phyloP scores from a whole-genome alignment of 2,113 vertebrate genomes.

The Malurus melanocephalus region DNA sequence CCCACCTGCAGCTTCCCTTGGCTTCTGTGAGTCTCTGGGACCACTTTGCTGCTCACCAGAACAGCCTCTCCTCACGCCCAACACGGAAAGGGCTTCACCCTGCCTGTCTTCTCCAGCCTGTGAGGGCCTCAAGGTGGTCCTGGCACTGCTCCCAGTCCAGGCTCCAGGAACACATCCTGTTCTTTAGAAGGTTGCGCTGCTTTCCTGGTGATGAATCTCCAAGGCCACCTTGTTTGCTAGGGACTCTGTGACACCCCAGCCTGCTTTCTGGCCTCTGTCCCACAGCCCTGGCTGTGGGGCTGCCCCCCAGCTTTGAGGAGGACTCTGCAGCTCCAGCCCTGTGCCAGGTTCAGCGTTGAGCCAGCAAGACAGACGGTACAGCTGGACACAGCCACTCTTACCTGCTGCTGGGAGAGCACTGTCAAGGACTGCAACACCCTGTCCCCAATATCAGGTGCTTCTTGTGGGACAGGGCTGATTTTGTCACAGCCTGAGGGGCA shows the following conservation, averaged over 20 bases:
- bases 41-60: constrained; percentile 29
- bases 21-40: constrained; percentile 30
- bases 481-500: neutral
- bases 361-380: neutral
- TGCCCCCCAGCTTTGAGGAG: neutral
- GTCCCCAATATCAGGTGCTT: neutral
- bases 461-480: neutral
- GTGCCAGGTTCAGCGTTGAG: accelerated
- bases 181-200: neutral
- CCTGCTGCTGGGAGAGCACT: neutral
- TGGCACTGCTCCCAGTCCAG: neutral
- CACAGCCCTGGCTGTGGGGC: neutral
- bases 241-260: neutral
- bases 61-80: neutral
- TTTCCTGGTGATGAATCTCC: neutral
- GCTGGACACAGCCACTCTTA: neutral
- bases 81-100: neutral
- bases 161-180: neutral
- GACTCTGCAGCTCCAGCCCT: neutral
- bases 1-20: constrained; percentile 30
- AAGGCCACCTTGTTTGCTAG: neutral
- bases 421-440: neutral
- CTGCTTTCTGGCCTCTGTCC: neutral
- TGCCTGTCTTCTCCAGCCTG: neutral
- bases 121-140: neutral